Evolutionary conservation across 1,140 invertebrate species (phyloP).

Genomic region (Drosophila serrata): DNA sequence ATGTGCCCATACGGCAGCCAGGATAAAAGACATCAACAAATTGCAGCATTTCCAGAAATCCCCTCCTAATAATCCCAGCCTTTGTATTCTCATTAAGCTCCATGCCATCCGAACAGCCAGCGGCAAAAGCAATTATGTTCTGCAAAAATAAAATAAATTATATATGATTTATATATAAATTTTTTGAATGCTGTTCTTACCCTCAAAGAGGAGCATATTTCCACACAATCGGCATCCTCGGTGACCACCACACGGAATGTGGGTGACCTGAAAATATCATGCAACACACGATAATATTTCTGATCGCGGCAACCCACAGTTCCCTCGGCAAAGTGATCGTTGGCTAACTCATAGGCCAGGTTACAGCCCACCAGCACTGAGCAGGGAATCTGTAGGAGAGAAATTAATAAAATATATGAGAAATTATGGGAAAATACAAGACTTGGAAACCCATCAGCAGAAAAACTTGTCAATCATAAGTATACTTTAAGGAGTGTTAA

Average conservation of each 20-base stretch:
- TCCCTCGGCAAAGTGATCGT: slow-evolving; percentile 64
- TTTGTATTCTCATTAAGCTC: slow-evolving; percentile 75
- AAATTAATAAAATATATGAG: too few species aligned
- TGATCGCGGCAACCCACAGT: slow-evolving; percentile 74
- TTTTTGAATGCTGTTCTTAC: slow-evolving; percentile 14
- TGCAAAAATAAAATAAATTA: slow-evolving; percentile 4
- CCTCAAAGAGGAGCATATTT: slow-evolving; percentile 63
- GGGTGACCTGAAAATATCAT: slow-evolving; percentile 63
- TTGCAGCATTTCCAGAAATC: slow-evolving; percentile 68
- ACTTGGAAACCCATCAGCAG: too few species aligned
- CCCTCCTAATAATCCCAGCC: slow-evolving; percentile 67
- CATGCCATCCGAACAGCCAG: slow-evolving; percentile 70
- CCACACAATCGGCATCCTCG: slow-evolving; percentile 75
- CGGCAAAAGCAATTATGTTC: slow-evolving; percentile 74
- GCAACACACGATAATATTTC: slow-evolving; percentile 59
- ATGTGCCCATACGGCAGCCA: slow-evolving; percentile 71
- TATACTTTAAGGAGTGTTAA: too few species aligned
- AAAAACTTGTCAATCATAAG: neutral
- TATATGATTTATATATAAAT: too few species aligned
- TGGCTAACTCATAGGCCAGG: slow-evolving; percentile 60
- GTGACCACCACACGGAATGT: slow-evolving; percentile 73
- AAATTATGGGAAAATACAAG: neutral
- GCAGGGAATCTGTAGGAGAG: slow-evolving; percentile 59
- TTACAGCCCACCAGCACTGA: slow-evolving; percentile 76
- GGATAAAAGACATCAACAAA: slow-evolving; percentile 79